These are phyloP conservation scores for Eubucco bourcierii DNA, from an alignment of 2,113 vertebrate genomes.

Conservation along the genomic window DNA sequence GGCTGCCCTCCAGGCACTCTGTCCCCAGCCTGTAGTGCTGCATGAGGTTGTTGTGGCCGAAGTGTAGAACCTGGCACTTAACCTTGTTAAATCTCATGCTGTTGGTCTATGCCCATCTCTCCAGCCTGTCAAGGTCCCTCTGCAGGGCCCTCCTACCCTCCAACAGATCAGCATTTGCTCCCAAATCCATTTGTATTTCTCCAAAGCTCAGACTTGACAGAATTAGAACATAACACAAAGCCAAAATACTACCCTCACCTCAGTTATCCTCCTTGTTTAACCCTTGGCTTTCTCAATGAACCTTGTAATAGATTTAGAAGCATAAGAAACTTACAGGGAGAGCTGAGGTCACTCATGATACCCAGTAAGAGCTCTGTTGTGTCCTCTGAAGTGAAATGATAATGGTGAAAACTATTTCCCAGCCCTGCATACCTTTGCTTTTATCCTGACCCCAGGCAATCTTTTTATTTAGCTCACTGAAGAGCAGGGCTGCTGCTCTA, in stretches of 20 bases:
- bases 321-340: conserved; percentile 1
- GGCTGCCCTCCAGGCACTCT: too few relatives aligned
- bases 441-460: conserved; percentile 64
- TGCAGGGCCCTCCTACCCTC: too few relatives aligned
- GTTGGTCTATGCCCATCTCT: too few relatives aligned
- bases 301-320: not conserved
- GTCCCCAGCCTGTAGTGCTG: too few relatives aligned
- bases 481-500: conserved; percentile 43
- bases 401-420: conserved; percentile 41
- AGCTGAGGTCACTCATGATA: conserved; percentile 21
- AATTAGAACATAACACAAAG: not conserved
- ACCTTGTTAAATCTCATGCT: too few relatives aligned
- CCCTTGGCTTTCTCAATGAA: conserved; percentile 22
- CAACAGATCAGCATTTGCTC: too few relatives aligned
- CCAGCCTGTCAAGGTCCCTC: too few relatives aligned
- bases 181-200: not conserved
- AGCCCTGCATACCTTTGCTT: conserved; percentile 60
- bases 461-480: conserved; percentile 60
- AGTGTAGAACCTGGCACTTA: too few relatives aligned
- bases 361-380: not conserved
- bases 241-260: not conserved
- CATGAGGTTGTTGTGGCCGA: too few relatives aligned
- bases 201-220: not conserved
- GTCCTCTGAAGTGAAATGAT: conserved; percentile 55
- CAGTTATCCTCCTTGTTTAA: not conserved